A percentile compares a stretch with the other conserved stretches of the same genome.
phyloP scores from a whole-genome alignment of 2,888 invertebrate species.

The Drosophila mettleri region DNA sequence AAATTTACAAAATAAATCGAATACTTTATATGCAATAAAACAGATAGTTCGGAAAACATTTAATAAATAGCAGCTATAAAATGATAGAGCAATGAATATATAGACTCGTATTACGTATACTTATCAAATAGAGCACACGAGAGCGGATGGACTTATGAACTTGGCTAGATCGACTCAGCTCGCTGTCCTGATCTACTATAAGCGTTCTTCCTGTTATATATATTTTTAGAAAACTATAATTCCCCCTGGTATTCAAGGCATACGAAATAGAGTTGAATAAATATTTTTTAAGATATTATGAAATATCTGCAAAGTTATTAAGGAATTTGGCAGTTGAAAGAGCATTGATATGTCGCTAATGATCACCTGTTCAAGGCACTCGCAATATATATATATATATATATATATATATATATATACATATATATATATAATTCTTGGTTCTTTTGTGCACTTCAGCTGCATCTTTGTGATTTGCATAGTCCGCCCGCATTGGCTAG shows the following conservation, averaged over 20 bases:
- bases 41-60: too few relatives aligned
- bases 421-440: slow-evolving; percentile 2
- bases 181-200: too few relatives aligned
- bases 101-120: too few relatives aligned
- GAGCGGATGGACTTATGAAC: too few relatives aligned
- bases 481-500: slow-evolving; percentile 21
- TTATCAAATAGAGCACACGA: too few relatives aligned
- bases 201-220: neutral
- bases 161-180: too few relatives aligned
- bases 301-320: neutral
- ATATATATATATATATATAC: neutral
- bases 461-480: slow-evolving; percentile 43
- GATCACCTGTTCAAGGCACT: slow-evolving; percentile 13
- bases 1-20: neutral
- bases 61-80: too few relatives aligned
- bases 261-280: neutral
- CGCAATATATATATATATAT: neutral
- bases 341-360: slow-evolving; percentile 16
- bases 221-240: neutral
- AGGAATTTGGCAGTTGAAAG: neutral
- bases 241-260: neutral
- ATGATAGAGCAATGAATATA: too few relatives aligned
- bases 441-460: slow-evolving; percentile 2
- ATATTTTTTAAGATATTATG: neutral
- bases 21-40: too few relatives aligned